Percentiles rank a stretch among this genome's conserved stretches.
Conservation (phyloP, 2,113 vertebrate genomes). For the Harpagus bidentatus region DNA sequence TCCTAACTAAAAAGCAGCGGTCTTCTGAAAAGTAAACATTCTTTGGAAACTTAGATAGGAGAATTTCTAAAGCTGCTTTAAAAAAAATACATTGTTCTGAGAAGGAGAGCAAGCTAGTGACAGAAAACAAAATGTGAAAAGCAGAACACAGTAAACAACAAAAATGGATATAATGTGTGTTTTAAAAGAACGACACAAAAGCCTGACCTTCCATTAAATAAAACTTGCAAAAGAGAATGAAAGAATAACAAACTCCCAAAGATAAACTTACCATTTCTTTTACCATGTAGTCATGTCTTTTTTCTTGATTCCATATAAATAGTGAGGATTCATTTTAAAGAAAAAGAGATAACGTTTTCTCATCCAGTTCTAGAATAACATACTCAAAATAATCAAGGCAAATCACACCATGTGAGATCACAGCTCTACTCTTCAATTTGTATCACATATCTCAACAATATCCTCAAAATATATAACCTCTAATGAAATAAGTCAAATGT, state of each 20-base stretch:
- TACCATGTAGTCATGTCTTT: background rate
- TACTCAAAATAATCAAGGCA: slow-evolving; percentile 1
- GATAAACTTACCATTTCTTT: background rate
- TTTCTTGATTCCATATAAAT: background rate
- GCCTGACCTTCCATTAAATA: background rate
- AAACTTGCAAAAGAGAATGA: background rate
- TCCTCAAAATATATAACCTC: background rate
- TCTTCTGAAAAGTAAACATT: background rate
- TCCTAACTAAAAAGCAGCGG: background rate
- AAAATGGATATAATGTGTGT: background rate
- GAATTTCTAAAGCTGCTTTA: background rate
- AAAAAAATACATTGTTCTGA: background rate
- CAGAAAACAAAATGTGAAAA: background rate
- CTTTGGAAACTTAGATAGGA: background rate
- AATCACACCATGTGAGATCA: background rate
- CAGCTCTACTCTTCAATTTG: background rate
- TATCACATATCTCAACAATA: background rate
- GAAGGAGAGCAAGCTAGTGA: background rate
- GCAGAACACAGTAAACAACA: background rate
- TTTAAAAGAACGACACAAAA: background rate
- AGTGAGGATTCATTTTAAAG: background rate
- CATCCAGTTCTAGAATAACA: background rate
- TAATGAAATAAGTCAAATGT: background rate
- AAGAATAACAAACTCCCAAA: background rate
- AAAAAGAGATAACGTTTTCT: background rate